Evolutionary conservation across 2,888 invertebrate species (phyloP).

Genomic region (Sipha maydis): DNA sequence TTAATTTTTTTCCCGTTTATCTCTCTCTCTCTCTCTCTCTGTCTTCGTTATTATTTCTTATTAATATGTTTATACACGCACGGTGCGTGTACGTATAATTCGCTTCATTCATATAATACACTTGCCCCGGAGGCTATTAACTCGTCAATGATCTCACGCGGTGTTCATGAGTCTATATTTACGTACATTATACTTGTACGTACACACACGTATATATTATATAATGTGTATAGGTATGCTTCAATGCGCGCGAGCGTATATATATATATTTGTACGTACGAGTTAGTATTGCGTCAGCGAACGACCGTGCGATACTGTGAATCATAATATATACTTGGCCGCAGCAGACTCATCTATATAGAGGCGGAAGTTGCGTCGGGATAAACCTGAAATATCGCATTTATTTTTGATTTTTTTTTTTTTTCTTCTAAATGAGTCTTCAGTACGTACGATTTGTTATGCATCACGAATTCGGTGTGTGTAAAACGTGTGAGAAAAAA

Average conservation of each 20-base stretch:
- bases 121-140: conserved; percentile 33
- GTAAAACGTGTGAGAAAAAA: not conserved
- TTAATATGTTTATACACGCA: not conserved
- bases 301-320: conserved; percentile 16
- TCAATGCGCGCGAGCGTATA: not conserved
- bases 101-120: not conserved
- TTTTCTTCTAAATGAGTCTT: not conserved
- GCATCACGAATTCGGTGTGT: conserved; percentile 17
- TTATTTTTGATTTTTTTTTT: conserved; percentile 34
- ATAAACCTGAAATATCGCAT: conserved; percentile 40
- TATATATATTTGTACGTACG: not conserved
- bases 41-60: not conserved
- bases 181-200: not conserved
- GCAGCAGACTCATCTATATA: not conserved
- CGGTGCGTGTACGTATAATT: not conserved
- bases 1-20: not conserved
- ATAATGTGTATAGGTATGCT: too few species aligned
- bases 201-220: too few species aligned
- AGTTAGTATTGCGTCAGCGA: conserved; percentile 21
- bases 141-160: conserved; percentile 50
- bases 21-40: too few species aligned
- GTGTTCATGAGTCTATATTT: not conserved
- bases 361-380: conserved; percentile 8
- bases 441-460: not conserved
- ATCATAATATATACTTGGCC: not conserved